Base-by-base conservation (phyloP, 1,140 invertebrate genomes). In the Stegodyphus dumicola region DNA sequence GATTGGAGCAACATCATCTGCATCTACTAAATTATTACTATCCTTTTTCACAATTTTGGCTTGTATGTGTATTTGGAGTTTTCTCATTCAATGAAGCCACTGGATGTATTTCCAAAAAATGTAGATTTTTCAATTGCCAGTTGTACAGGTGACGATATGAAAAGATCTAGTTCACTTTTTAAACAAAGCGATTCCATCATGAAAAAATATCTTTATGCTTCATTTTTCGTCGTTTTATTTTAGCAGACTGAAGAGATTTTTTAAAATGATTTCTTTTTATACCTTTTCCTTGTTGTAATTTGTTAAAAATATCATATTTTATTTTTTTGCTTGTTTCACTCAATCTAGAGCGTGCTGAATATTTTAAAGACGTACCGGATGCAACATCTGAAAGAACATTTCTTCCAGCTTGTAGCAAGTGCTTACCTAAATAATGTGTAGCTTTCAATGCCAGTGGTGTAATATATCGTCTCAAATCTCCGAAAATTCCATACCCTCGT, bases 181-280 rank as follows among this genome's bases (percentile, higher is more conserved):
- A 33, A 33, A 33, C 33, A 33, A 33, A 33, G 1, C 3, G 3
- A 33, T 33, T 33, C 33, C 33, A 33, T 3, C 33, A 33, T 33
- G 33, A 33, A 33, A 7, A 33, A 33, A 33, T 33, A 33, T 33
- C 33, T 33, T 33, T 33, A 33, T 33, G 33, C 33, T 33, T 33
- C 33, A 3, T 33, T 33, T 33, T 33, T 33, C 33, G 33, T 33
- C 33, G 33, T 3, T 33, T 3, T 33, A 33, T 1, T 33, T 33
- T 33, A 33, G 33, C 33, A 33, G 33, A 1, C 33, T 33, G 33
- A 33, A 3, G 3, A 33, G 33, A 33, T 33, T 33, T 33, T 64
- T 33, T 33, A 75, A 73, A 83, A 7, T 17, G 54, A 13, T 83
- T 83, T 65, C 79, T 81, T 81, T 83, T 83, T 53, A 53, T 65